phyloP scores from a whole-genome alignment of 2,797 vertebrate species.

The Tadarida brasiliensis region DNA sequence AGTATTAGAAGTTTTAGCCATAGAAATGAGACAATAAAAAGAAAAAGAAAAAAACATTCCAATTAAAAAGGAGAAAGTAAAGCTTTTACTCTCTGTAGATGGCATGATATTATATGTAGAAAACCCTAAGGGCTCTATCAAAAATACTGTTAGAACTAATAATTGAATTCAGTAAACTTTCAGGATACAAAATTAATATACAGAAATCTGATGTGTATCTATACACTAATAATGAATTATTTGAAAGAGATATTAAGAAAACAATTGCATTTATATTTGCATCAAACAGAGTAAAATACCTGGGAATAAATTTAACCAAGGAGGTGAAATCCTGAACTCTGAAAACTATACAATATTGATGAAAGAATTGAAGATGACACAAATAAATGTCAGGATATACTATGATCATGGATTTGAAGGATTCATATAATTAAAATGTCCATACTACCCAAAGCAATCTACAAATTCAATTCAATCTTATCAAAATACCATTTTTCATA shows the following conservation, averaged over 20 bases:
- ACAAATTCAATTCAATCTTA: background rate
- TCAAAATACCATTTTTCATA: background rate
- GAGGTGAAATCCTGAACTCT: background rate
- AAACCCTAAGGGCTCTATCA: background rate
- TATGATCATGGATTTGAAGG: background rate
- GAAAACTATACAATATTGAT: background rate
- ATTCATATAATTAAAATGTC: background rate
- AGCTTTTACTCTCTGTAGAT: background rate
- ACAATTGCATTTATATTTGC: background rate
- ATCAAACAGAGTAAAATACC: background rate
- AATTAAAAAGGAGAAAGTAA: background rate
- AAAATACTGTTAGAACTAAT: background rate
- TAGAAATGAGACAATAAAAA: background rate
- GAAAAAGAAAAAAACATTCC: background rate
- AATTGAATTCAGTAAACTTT: background rate
- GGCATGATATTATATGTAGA: background rate
- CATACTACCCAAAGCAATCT: background rate
- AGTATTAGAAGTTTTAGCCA: background rate
- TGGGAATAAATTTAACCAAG: background rate
- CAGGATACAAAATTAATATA: background rate
- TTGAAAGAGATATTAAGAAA: background rate
- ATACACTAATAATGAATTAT: background rate
- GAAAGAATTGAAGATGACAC: background rate
- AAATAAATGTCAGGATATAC: background rate
- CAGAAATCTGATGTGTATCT: background rate